Base-by-base conservation (phyloP, 2,797 vertebrate genomes). In the Phaenicophaeus curvirostris region DNA sequence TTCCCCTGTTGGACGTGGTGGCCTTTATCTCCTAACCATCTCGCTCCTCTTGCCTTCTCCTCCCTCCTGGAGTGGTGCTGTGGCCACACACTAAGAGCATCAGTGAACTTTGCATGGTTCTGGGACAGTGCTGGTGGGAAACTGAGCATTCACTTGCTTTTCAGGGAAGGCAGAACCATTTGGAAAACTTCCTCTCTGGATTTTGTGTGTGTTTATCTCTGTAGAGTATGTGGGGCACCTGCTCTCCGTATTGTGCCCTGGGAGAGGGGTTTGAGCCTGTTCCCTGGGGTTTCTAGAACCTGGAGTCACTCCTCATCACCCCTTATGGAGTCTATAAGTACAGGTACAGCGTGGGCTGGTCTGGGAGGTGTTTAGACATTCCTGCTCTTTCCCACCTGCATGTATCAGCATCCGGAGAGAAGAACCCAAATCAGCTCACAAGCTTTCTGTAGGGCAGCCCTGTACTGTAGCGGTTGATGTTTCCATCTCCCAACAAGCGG, bases 241-340 rank as follows among this genome's bases (percentile, higher is more conserved):
- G 0, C 10, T 51, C 37, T 10, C 18, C 9, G 11, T 3, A 2
- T 37, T 23, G 1, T 15, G 18, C 10, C 55, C 20, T 3, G 2
- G 19, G 11, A 76, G 20, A 67, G 10, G 14, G 18, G 3, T 46
- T 25, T 33, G 24, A 25, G 51, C 10, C 11, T 15, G 5, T 39
- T 30, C 54, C 35, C 55, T 44, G 20, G 14, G 63, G 5, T 37
- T 65, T 16, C 55, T 37, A 48, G 39, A 11, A 23, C 0, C 6
- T 6, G 28, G 8, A 48, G 5, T 21, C 14, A 2, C 18, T 77
- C n/a, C 74, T 41, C 3, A 2, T 10, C 3, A 0, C 39, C 63
- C 9, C 2, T 0, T 9, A 4, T 3, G 1, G 13, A 5, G 3
- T 20, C 27, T 69, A 0, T 4, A 3, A 27, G 57, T 2, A 5